Evolutionary conservation across 1,140 invertebrate species (phyloP).

Genomic region (Eciton burchellii): DNA sequence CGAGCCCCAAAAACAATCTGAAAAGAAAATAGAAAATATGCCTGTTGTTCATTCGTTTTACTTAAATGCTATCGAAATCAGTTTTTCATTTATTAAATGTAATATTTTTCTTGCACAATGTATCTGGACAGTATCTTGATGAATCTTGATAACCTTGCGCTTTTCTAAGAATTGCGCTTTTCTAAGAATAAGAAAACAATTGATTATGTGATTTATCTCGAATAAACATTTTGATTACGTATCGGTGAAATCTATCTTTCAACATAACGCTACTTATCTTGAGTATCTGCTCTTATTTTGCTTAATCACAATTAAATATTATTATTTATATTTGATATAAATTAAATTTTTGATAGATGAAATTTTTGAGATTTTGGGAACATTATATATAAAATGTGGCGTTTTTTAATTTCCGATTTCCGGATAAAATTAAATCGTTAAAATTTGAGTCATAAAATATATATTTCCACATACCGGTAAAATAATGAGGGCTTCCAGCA

Average conservation of each 20-base stretch:
- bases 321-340: slow-evolving; percentile 16
- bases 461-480: not conserved
- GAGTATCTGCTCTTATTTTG: not conserved
- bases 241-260: slow-evolving; percentile 10
- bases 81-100: not conserved
- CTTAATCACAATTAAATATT: slow-evolving; percentile 12
- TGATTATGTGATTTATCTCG: slow-evolving; percentile 19
- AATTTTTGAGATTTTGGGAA: not conserved
- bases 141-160: not conserved
- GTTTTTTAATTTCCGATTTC: not conserved
- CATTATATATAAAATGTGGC: not conserved
- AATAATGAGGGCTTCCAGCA: not conserved
- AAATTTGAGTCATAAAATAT: not conserved
- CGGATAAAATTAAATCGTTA: not conserved
- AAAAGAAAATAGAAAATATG: not conserved
- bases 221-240: not conserved
- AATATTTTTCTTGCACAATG: not conserved
- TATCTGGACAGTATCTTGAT: not conserved
- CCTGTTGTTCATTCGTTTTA: not conserved
- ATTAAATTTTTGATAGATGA: slow-evolving; percentile 4
- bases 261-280: not conserved
- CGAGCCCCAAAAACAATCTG: not conserved
- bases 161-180: slow-evolving; percentile 6
- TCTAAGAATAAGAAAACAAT: slow-evolving; percentile 6
- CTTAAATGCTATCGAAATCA: not conserved